These are phyloP conservation scores for Peromyscus leucopus DNA, from an alignment of 2,113 vertebrate genomes.

Conservation along the genomic window DNA sequence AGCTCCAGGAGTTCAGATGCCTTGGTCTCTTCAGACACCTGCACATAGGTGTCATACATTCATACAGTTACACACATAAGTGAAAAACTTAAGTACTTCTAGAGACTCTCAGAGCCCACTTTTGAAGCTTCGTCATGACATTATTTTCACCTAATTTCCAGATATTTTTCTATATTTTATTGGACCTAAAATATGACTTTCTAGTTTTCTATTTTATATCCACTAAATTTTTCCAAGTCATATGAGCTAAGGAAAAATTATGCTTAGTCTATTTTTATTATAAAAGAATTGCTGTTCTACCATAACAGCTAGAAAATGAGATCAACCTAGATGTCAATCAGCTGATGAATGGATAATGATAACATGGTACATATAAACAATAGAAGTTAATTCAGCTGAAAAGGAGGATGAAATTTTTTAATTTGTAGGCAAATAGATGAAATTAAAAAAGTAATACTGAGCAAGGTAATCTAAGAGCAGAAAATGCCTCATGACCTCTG, in stretches of 20 bases:
- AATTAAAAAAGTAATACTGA: neutral
- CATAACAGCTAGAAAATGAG: too few species aligned
- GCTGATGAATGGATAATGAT: neutral
- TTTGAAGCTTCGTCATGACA: neutral
- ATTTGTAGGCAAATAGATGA: neutral
- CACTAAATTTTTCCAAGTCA: neutral
- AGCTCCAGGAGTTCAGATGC: neutral
- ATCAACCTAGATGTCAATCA: too few species aligned
- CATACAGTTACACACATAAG: neutral
- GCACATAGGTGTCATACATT: neutral
- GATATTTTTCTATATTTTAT: neutral
- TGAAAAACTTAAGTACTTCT: neutral
- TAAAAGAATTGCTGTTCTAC: neutral
- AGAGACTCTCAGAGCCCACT: neutral
- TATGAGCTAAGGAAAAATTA: neutral
- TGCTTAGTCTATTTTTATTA: constrained; percentile 13
- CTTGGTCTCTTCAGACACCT: neutral
- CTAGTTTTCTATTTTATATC: constrained; percentile 33
- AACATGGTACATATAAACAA: neutral
- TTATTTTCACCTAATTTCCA: neutral
- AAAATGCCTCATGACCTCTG: neutral
- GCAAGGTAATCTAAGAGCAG: neutral
- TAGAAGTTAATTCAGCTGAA: neutral
- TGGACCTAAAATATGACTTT: neutral
- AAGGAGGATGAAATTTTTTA: neutral